A percentile compares a stretch with the other conserved stretches of the same genome.
phyloP scores from a whole-genome alignment of 2,888 invertebrate species.

The Agonopterix alstromeriana region DNA sequence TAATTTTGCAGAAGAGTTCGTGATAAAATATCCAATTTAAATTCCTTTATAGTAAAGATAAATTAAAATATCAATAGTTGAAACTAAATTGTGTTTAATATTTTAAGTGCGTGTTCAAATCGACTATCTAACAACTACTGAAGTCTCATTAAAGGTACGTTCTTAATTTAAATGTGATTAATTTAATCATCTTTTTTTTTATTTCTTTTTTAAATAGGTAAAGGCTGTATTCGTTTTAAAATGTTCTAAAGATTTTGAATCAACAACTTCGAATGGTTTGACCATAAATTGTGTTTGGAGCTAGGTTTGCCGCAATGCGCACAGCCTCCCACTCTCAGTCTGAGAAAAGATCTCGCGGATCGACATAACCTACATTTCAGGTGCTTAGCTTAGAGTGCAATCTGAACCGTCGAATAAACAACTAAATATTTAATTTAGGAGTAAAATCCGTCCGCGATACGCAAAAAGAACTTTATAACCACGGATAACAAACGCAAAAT shows the following conservation, averaged over 20 bases:
- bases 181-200: too few species aligned
- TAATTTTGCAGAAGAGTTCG: background rate
- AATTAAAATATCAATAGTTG: slow-evolving; percentile 15
- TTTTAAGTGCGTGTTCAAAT: too few species aligned
- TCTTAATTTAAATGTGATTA: too few species aligned
- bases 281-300: slow-evolving; percentile 33
- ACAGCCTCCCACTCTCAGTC: slow-evolving; percentile 68
- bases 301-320: slow-evolving; percentile 69
- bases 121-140: too few species aligned
- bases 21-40: too few species aligned
- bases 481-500: slow-evolving; percentile 55
- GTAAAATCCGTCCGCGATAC: slow-evolving; percentile 21
- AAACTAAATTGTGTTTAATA: slow-evolving; percentile 6
- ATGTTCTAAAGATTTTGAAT: too few species aligned
- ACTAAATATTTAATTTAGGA: background rate
- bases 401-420: too few species aligned
- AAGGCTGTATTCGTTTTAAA: too few species aligned
- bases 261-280: background rate
- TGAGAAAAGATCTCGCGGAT: slow-evolving; percentile 57
- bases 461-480: slow-evolving; percentile 22
- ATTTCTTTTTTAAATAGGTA: too few species aligned
- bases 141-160: too few species aligned
- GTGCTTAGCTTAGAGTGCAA: too few species aligned
- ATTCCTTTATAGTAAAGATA: background rate
- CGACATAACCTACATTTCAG: slow-evolving; percentile 53